These are phyloP conservation scores for Mandrillus leucophaeus DNA, from an alignment of 2,113 vertebrate genomes.

Conservation along the genomic window DNA sequence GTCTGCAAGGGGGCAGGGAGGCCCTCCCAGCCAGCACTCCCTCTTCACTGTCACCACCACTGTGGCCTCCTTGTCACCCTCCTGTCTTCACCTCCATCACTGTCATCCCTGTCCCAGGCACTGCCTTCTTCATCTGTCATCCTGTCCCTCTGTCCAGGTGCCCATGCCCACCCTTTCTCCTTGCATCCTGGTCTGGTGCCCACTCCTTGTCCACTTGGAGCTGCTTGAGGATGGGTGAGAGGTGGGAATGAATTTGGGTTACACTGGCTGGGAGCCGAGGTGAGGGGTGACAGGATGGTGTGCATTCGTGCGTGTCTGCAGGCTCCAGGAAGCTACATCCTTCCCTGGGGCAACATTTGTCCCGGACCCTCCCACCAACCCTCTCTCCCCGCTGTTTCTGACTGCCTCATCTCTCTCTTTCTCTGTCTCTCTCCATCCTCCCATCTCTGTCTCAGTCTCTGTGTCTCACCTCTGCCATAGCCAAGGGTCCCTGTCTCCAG, in stretches of 20 bases:
- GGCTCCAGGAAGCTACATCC: neutral
- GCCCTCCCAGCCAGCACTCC: neutral
- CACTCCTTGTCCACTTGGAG: neutral
- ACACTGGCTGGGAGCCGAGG: accelerated
- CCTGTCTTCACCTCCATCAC: neutral
- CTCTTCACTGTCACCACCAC: neutral
- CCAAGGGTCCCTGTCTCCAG: neutral
- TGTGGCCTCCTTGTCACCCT: neutral
- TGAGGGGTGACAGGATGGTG: neutral
- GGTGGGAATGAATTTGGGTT: neutral
- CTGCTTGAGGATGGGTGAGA: neutral
- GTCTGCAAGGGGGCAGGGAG: neutral
- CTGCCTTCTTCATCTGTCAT: neutral
- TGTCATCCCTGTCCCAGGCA: neutral
- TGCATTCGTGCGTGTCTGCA: accelerated
- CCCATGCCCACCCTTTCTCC: neutral
- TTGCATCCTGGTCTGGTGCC: accelerated
- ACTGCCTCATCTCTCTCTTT: neutral
- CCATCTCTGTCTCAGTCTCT: neutral
- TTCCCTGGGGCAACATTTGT: neutral
- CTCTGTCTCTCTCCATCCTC: neutral
- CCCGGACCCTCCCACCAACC: neutral
- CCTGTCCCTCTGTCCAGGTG: neutral
- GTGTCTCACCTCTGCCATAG: neutral
- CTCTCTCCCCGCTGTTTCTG: neutral